Conservation (phyloP, 2,113 vertebrate species). For the Callocephalon fimbriatum region DNA sequence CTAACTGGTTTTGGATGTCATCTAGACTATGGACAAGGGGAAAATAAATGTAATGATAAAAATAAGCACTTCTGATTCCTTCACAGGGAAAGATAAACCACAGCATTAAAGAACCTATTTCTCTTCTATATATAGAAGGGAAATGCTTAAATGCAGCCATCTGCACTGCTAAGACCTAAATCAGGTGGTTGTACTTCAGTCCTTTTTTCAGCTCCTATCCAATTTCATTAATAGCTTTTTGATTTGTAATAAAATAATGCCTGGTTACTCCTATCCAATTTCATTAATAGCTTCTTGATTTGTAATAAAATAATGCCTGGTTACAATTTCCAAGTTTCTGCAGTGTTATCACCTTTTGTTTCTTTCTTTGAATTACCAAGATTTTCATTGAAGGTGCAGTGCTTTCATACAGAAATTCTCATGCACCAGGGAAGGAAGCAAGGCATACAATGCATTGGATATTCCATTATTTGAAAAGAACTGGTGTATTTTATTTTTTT, state of each 20-base stretch:
- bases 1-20: neutral
- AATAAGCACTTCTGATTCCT: neutral
- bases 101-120: fast-evolving
- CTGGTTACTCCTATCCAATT: neutral
- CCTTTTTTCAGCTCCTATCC: neutral
- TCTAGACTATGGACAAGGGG: neutral
- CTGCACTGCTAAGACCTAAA: neutral
- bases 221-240: neutral
- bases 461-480: neutral
- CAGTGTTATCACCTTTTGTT: neutral
- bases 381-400: neutral
- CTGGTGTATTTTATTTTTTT: neutral
- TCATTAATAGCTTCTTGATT: neutral
- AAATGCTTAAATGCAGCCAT: neutral
- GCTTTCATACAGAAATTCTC: neutral
- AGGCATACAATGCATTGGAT: neutral
- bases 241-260: neutral
- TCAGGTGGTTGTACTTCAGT: neutral
- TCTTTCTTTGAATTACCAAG: neutral
- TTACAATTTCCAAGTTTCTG: neutral
- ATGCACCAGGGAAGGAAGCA: neutral
- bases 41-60: neutral
- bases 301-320: neutral
- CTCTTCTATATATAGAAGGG: neutral
- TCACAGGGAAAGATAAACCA: neutral